A percentile compares a stretch with the other conserved stretches of the same genome.
Conservation (phyloP, 2,113 vertebrate genomes). For the Microtus richardsoni region DNA sequence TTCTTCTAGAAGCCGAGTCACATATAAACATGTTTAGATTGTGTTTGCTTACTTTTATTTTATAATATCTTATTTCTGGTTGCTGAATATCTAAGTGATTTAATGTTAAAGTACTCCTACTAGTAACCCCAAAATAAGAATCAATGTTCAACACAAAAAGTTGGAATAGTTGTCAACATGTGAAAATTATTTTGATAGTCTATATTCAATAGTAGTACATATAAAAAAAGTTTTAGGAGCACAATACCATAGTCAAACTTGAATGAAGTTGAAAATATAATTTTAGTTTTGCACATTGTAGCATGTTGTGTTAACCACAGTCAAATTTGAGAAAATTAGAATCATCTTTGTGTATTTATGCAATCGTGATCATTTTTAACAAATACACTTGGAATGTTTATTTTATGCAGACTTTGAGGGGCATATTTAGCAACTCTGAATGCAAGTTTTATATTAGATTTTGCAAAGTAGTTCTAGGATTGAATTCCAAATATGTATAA, state of each 20-base stretch:
- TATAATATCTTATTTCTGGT: not conserved
- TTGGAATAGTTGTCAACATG: not conserved
- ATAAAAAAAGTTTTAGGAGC: not conserved
- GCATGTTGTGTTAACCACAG: constrained; percentile 8
- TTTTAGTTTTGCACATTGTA: not conserved
- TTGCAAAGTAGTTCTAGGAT: constrained; percentile 60
- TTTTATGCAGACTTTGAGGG: constrained; percentile 75
- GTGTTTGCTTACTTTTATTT: not conserved
- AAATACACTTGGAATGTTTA: constrained; percentile 78
- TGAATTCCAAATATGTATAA: not conserved
- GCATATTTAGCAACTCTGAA: constrained; percentile 38
- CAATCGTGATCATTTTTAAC: constrained; percentile 73
- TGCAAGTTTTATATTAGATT: constrained; percentile 12
- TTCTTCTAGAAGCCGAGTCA: not conserved
- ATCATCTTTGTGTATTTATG: constrained; percentile 59
- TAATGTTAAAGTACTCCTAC: not conserved
- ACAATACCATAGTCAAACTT: constrained; percentile 62
- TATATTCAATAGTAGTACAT: not conserved
- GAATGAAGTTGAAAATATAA: not conserved
- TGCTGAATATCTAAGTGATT: not conserved
- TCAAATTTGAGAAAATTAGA: constrained; percentile 64
- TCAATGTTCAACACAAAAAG: not conserved
- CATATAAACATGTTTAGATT: not conserved
- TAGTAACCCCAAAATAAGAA: not conserved
- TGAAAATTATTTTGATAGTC: not conserved